A percentile compares a stretch with the other conserved stretches of the same genome.
Conservation (phyloP, 2,113 vertebrate genomes). For the Clinocottus analis region DNA sequence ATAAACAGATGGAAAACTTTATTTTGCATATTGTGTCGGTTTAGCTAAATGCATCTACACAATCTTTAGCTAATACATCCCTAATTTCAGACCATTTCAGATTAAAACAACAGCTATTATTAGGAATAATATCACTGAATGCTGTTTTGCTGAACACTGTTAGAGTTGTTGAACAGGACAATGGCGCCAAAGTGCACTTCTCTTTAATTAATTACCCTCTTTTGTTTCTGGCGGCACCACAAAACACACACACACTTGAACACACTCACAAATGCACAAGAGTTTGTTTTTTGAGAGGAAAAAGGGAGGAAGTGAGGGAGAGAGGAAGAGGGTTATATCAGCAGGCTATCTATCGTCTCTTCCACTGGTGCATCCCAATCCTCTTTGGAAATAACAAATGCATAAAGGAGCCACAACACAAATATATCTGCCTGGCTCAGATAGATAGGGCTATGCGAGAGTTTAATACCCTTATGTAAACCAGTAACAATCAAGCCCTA, state of each 20-base stretch:
- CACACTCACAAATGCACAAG: conserved; percentile 37
- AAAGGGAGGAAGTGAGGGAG: conserved; percentile 65
- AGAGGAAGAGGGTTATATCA: conserved; percentile 79
- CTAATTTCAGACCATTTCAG: conserved; percentile 53
- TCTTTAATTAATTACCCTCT: conserved; percentile 81
- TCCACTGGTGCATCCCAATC: conserved; percentile 82
- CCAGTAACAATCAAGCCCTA: conserved; percentile 83
- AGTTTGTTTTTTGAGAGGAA: conserved; percentile 68
- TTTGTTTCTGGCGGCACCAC: conserved; percentile 70
- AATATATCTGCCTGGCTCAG: conserved; percentile 84
- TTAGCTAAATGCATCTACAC: conserved; percentile 39
- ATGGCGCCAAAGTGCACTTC: conserved; percentile 74
- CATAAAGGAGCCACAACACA: conserved; percentile 84
- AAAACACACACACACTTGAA: conserved; percentile 25
- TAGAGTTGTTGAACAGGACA: conserved; percentile 73
- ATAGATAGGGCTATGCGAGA: conserved; percentile 80
- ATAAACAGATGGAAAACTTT: conserved; percentile 26
- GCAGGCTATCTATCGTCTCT: conserved; percentile 82
- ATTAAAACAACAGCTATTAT: conserved; percentile 68
- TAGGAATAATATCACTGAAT: conserved; percentile 69
- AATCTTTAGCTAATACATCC: conserved; percentile 46
- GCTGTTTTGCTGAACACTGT: conserved; percentile 63
- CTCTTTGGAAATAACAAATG: conserved; percentile 87
- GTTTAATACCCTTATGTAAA: conserved; percentile 86
- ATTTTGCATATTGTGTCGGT: conserved; percentile 19